Conservation (phyloP, 2,888 invertebrate genomes). For the Drymonia ruficornis region DNA sequence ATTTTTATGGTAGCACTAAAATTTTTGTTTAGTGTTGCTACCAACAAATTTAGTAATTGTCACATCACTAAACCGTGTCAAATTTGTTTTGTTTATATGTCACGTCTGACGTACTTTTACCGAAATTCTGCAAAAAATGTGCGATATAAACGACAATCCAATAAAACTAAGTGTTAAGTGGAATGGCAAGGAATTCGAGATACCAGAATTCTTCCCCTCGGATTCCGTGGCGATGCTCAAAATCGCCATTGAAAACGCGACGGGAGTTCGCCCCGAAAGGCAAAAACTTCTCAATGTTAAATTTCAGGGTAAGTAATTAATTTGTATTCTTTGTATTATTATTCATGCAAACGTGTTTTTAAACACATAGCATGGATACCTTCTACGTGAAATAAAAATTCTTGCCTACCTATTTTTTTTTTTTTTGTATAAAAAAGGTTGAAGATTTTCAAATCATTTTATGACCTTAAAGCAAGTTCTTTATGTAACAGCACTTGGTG, state of each 20-base stretch:
- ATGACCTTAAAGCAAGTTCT: conserved; percentile 3
- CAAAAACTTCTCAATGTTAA: conserved; percentile 97
- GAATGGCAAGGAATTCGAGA: conserved; percentile 95
- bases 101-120: conserved; percentile 49
- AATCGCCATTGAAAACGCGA: conserved; percentile 93
- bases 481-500: conserved; percentile 34
- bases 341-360: conserved; percentile 5
- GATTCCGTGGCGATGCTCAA: conserved; percentile 94
- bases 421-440: neutral
- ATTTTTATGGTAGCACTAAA: neutral
- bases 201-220: conserved; percentile 89
- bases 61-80: conserved; percentile 35
- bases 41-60: conserved; percentile 11
- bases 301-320: conserved; percentile 91
- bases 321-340: conserved; percentile 17
- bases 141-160: conserved; percentile 76
- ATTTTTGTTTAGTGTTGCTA: no score
- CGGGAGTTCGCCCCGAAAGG: conserved; percentile 95
- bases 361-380: neutral
- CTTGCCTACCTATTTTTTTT: neutral
- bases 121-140: conserved; percentile 62
- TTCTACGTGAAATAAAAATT: neutral
- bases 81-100: conserved; percentile 71
- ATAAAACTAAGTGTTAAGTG: conserved; percentile 92
- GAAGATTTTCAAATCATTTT: conserved; percentile 3